Evolutionary conservation across 2,113 vertebrate species (phyloP).

Genomic region (Clarias magur): DNA sequence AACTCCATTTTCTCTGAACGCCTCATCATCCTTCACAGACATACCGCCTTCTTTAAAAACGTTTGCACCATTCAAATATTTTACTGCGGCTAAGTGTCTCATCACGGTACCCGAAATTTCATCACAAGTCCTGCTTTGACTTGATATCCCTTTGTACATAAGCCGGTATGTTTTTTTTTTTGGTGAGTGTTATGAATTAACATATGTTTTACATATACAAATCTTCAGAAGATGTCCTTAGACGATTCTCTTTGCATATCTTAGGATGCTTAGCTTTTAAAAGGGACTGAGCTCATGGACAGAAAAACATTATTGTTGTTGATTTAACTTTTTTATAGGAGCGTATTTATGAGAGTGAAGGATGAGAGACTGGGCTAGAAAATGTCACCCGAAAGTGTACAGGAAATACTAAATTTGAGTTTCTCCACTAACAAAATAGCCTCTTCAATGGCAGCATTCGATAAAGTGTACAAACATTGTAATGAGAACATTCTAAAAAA

Average conservation of each 20-base stretch:
- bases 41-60: no score
- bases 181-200: background rate
- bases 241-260: background rate
- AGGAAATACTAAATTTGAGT: background rate
- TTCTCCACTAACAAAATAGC: background rate
- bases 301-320: background rate
- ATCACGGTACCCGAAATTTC: no score
- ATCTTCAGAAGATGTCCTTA: background rate
- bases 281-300: background rate
- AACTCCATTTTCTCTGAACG: no score
- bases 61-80: no score
- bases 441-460: background rate
- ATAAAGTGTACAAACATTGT: background rate
- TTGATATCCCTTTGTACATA: background rate
- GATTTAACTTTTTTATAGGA: background rate
- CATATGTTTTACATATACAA: conserved; percentile 4
- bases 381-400: background rate
- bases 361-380: background rate
- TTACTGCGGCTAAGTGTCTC: no score
- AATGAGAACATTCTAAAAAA: background rate
- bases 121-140: no score
- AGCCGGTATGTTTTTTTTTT: background rate
- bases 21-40: no score
- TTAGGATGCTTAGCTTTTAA: background rate
- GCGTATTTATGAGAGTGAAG: background rate